Base-by-base conservation (phyloP, 2,797 vertebrate species). In the Melanotaenia boesemani region DNA sequence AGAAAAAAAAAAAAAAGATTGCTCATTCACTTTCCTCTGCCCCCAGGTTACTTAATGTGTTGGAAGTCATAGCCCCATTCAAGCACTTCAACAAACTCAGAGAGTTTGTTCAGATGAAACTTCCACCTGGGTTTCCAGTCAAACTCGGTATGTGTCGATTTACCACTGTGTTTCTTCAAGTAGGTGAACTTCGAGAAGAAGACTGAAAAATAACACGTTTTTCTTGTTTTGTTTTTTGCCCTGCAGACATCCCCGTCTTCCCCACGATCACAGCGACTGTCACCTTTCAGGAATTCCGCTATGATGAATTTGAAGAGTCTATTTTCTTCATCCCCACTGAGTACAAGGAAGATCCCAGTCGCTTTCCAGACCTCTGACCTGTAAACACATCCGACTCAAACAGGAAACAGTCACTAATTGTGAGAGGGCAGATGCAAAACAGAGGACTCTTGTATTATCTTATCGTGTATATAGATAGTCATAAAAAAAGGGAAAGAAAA, bases 81-180 rank as follows among this genome's bases (percentile, higher is more conserved):
- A 98, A 99, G 95, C 97, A 99, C 95, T 99, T 99, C 96, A 98
- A 97, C 95, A 99, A 99, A 91, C 97, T 99, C 87, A 87, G 97
- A 91, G 97, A 99, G 93, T 99, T 99, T 87, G 97, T 99, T 80
- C 97, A 99, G 90, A 98, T 99, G 97, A 99, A 98, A 84, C 97
- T 99, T 90, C 97, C 97, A 20, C 97, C 97, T 20, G 97, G 97
- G 70, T 99, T 99, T 89, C 97, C 97, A 82, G 97, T 99, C 84
- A 99, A 99, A 89, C 90, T 98, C 67, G 97, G 97, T 98, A 94
- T 74, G 95, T 64, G 30, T 54, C 18, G 0, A 60, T 48, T 1
- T 34, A 9, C 73, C 56, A 0, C 66, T 39, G 34, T n/a, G n/a
- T 61, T 36, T 39, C 9, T 62, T 13, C 26, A 54, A 28, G 59